Percentiles rank a stretch among this genome's conserved stretches.
Conservation (phyloP, 2,888 invertebrate species). For the Epinotia nisella region DNA sequence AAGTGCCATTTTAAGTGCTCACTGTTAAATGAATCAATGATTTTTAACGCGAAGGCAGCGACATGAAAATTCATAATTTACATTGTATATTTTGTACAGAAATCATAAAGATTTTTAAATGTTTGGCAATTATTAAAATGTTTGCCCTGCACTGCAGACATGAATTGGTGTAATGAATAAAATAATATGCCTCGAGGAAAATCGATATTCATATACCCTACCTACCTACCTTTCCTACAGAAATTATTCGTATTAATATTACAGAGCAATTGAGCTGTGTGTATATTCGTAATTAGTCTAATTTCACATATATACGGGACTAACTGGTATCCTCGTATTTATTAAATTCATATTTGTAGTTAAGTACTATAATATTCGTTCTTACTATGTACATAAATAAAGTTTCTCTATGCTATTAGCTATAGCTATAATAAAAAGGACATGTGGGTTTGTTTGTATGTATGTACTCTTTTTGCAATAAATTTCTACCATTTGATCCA, state of each 20-base stretch:
- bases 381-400: not conserved
- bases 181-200: conserved; percentile 49
- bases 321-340: not conserved
- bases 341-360: not conserved
- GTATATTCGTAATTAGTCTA: not conserved
- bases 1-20: not conserved
- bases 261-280: not conserved
- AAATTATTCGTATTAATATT: conserved; percentile 3
- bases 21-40: not conserved
- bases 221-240: no score
- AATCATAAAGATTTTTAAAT: conserved; percentile 46
- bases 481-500: not conserved
- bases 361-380: not conserved
- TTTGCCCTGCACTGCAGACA: conserved; percentile 49
- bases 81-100: conserved; percentile 9
- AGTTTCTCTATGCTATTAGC: no score
- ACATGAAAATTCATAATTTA: conserved; percentile 12
- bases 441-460: no score
- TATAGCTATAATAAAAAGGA: not conserved
- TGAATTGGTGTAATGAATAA: conserved; percentile 52
- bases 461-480: no score
- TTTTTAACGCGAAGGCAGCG: not conserved
- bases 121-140: conserved; percentile 50
- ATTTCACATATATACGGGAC: conserved; percentile 5
- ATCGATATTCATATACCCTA: conserved; percentile 43